Evolutionary conservation across 53 echinoderm and acorn worm species (phyloP), one percentile per base, ranked within the genome.

Genomic region (Mesocentrotus franciscanus): DNA sequence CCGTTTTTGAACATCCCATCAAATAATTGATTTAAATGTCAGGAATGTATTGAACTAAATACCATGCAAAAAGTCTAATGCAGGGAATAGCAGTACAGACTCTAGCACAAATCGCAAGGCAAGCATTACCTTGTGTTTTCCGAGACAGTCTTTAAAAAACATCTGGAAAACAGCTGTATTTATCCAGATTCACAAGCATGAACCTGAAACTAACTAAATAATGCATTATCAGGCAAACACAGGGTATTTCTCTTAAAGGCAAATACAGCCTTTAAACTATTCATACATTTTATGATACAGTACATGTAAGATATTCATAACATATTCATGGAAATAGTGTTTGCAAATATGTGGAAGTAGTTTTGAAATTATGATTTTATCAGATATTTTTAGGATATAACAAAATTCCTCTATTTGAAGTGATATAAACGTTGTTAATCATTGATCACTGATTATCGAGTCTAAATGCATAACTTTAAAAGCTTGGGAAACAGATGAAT

Each of bases 131-230:
- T 18, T 17, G 18, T 79, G 56, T 32, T 24, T 64, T 57, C 32
- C 16, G 9, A 90, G 34, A 90, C 17, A 61, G 79, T 16, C 39
- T 36, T n/a, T 10, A 26, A 35, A 35, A 79, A 36, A 79, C 36
- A 79, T 79, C 79, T 79, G 79, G 79, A 79, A 79, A 79, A 20
- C 79, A 79, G 79, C 79, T 79, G 79, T 79, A 14, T 79, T 79
- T 79, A 36, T 79, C 39, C 6, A 16, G 18, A 36, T 79, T 79
- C 11, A 79, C 35, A 36, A 79, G 36, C 79, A 79, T 79, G 36
- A 39, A 79, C 79, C 35, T 75, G 32, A 75, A 30, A 30, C 29
- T 74, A 29, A 10, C 30, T 39, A 39, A 39, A 36, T 5, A 79
- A 8, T 1, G 6, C 17, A 16, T 14, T 35, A 35, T 79, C 35